Conservation (phyloP, 1,140 invertebrate species). For the Triops cancriformis region DNA sequence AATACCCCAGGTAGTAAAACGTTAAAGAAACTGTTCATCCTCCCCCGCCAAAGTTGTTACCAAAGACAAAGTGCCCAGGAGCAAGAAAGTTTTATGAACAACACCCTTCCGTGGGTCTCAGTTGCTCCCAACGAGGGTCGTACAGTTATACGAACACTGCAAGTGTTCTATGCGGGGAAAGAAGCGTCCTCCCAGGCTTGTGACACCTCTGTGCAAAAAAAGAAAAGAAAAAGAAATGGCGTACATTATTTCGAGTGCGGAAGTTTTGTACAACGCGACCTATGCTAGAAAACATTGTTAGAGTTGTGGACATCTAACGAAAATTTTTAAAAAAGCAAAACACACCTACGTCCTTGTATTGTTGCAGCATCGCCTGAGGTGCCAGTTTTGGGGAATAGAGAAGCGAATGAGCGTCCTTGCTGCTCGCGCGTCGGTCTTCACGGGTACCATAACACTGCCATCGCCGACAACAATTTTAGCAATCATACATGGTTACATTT, state of each 20-base stretch:
- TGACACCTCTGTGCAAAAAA: neutral
- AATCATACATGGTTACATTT: slow-evolving; percentile 2
- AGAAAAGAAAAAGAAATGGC: too few species aligned
- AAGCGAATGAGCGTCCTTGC: neutral
- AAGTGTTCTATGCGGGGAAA: too few species aligned
- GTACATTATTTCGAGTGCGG: neutral
- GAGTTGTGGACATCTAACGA: neutral
- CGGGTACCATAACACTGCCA: slow-evolving; percentile 5
- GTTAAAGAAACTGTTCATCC: neutral
- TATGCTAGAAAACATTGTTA: neutral
- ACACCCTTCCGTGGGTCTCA: too few species aligned
- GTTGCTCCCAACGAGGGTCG: too few species aligned
- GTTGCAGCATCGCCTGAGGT: neutral
- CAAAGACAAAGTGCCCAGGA: neutral
- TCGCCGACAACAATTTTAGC: neutral
- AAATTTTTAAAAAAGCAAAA: slow-evolving; percentile 3
- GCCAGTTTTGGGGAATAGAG: neutral
- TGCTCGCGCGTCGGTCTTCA: neutral
- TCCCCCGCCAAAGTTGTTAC: neutral
- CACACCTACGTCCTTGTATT: neutral
- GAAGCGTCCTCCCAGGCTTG: neutral
- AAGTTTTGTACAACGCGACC: neutral
- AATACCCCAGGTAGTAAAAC: slow-evolving; percentile 1
- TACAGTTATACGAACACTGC: too few species aligned
- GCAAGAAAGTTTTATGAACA: neutral